Evolutionary conservation across 1,140 invertebrate genomes (phyloP), one percentile per base, ranked within the genome.

Genomic region (Pseudomyrmex concolor): DNA sequence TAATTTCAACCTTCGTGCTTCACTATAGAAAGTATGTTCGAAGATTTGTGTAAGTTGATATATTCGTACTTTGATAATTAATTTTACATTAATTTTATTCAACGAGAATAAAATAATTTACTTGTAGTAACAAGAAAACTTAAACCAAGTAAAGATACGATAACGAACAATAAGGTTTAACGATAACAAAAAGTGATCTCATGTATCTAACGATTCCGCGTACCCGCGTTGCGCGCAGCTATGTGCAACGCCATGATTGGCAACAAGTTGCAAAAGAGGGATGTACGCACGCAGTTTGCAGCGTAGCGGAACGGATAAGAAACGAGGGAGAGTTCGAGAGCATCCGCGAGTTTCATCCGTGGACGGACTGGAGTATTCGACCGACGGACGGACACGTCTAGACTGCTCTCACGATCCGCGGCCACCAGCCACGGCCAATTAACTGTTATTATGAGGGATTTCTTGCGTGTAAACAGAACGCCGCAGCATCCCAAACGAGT

Each of bases 361-460:
- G 77, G 70, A 71, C 70, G 84, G 57, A 77, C 60, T 8, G 84
- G 17, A 17, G 64, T 43, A 48, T 78, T 85, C 76, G 67, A 64
- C 63, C 73, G 82, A 55, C 77, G 50, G 76, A 86, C 34, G 5
- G 78, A 80, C 67, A 51, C 57, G 88, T 91, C 88, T 89, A 88
- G 83, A 64, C 59, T 71, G 57, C 80, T 85, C 72, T 89, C 76
- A 83, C 87, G 86, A 84, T 13, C 68, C 87, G 81, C 88, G 84
- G 84, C n/a, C n/a, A 85, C 84, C 87, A 71, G 50, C 76, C 73
- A 34, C 34, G 82, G 71, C 84, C 89, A 92, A 92, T 92, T 92
- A 92, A 91, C 90, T 91, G 87, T 91, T 89, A 92, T 92, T 91
- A 91, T 90, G 86, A 90, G 86, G 86, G 78, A 87, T 34, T 89